Conservation (phyloP, 2,888 invertebrate genomes). For the Rapana venosa region DNA sequence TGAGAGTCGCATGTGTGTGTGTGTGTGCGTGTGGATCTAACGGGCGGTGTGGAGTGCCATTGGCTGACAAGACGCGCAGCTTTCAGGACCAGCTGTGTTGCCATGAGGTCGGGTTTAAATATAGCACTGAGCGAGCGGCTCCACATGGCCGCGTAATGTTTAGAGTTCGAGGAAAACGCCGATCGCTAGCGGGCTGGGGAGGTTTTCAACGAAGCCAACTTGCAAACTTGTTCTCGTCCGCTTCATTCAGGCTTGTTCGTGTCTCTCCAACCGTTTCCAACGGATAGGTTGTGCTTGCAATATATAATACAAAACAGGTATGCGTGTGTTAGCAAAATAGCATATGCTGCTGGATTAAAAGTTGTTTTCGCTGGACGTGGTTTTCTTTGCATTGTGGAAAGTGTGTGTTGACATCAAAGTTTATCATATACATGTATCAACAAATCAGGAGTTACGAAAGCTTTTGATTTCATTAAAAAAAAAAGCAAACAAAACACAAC, state of each 20-base stretch:
- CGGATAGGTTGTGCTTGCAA: no score
- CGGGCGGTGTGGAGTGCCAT: constrained; percentile 23
- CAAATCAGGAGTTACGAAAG: no score
- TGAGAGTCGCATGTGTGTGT: neutral
- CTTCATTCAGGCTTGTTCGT: neutral
- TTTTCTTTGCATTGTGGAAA: no score
- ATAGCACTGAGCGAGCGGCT: constrained; percentile 30
- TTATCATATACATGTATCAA: no score
- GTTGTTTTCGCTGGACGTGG: no score
- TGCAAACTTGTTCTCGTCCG: neutral
- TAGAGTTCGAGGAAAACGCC: constrained; percentile 10
- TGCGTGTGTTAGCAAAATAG: no score
- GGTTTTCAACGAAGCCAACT: neutral
- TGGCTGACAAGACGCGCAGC: constrained; percentile 35
- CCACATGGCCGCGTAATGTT: constrained; percentile 36
- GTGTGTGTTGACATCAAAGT: no score
- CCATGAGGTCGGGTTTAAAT: constrained; percentile 41
- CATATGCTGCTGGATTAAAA: no score
- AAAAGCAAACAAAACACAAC: no score
- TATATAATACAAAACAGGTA: no score
- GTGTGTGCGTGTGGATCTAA: constrained; percentile 20
- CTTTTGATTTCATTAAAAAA: no score
- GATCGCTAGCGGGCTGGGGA: constrained; percentile 27
- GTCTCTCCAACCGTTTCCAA: neutral
- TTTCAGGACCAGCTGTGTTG: constrained; percentile 38